Evolutionary conservation across 2,797 vertebrate species (phyloP).

Genomic region (Gymnothorax reevesii): DNA sequence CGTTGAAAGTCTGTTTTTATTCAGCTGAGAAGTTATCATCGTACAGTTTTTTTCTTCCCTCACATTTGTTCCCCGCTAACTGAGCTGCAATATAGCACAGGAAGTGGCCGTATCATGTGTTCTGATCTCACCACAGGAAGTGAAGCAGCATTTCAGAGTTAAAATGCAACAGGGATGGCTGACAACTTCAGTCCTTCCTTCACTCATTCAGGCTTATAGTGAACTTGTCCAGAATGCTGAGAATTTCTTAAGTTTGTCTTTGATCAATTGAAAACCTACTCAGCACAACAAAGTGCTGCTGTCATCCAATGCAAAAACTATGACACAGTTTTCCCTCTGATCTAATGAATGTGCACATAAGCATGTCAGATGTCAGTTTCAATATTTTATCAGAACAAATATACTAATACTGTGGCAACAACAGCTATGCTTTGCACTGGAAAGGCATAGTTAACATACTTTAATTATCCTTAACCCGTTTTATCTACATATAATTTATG

Average conservation of each 20-base stretch:
- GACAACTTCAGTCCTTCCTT: background rate
- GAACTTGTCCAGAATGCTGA: background rate
- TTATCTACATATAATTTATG: background rate
- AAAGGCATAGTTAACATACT: background rate
- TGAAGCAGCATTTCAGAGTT: background rate
- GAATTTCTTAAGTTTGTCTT: background rate
- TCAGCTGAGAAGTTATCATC: background rate
- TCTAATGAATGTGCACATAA: background rate
- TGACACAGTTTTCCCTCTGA: background rate
- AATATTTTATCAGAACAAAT: background rate
- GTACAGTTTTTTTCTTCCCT: background rate
- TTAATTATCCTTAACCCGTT: background rate
- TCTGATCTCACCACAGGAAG: slow-evolving; percentile 15
- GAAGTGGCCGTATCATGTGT: background rate
- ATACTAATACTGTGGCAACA: background rate
- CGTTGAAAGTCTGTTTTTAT: background rate
- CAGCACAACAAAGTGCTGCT: background rate
- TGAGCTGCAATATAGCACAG: slow-evolving; percentile 8
- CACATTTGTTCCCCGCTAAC: background rate
- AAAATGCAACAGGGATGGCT: background rate
- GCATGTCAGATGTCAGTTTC: background rate
- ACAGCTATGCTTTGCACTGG: background rate
- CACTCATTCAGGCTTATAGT: background rate
- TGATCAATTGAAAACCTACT: background rate
- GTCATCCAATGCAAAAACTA: background rate